phyloP scores from a whole-genome alignment of 2,797 vertebrate species.

The Coendou prehensilis region DNA sequence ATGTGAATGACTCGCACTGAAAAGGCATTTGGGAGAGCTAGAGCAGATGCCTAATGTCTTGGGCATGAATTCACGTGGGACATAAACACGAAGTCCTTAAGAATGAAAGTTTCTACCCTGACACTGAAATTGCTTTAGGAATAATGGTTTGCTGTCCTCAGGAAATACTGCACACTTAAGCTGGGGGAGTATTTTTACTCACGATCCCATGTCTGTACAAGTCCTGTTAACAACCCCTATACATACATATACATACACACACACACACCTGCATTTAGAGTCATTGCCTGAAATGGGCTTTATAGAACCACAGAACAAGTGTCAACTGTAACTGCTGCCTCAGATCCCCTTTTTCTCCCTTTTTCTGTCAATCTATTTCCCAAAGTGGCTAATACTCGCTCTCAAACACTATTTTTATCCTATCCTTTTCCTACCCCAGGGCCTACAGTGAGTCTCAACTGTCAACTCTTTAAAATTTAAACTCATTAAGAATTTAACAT shows the following conservation, averaged over 20 bases:
- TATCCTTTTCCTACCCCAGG: constrained; percentile 53
- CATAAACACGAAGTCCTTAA: constrained; percentile 47
- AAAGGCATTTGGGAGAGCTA: neutral
- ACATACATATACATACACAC: neutral
- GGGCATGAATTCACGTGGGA: neutral
- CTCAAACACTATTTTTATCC: constrained; percentile 70
- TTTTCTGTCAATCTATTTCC: constrained; percentile 64
- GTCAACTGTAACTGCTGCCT: constrained; percentile 59
- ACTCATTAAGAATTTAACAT: constrained; percentile 51
- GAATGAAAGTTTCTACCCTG: neutral
- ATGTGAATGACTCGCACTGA: neutral
- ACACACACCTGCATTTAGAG: neutral
- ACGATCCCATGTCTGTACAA: neutral
- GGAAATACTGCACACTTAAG: neutral
- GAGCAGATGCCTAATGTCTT: neutral
- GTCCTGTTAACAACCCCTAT: neutral
- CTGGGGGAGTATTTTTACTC: constrained; percentile 44
- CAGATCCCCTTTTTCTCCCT: constrained; percentile 1
- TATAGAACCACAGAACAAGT: constrained; percentile 27
- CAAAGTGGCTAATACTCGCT: constrained; percentile 39
- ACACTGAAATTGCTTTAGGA: constrained; percentile 21
- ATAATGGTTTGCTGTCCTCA: neutral
- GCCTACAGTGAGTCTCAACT: constrained; percentile 40
- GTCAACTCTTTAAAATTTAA: constrained; percentile 58
- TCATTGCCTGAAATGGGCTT: constrained; percentile 46